Conservation (phyloP, 2,888 invertebrate species). For the Eupelmus urozonus region DNA sequence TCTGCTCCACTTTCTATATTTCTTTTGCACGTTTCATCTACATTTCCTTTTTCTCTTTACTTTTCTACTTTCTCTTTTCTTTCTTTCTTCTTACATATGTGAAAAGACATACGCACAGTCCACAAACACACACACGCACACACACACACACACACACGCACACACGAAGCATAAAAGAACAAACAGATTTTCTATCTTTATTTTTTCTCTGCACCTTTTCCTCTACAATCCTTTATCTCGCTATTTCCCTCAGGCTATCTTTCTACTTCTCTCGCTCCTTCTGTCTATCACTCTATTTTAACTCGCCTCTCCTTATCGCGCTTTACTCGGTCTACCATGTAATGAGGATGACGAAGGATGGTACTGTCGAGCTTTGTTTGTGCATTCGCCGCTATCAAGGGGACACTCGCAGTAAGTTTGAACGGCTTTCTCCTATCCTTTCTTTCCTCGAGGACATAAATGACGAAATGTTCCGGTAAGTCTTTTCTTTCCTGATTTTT, state of each 20-base stretch:
- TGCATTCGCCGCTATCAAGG: conserved; percentile 38
- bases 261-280: background rate
- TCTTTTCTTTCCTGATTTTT: background rate
- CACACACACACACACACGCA: background rate
- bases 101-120: too few relatives aligned
- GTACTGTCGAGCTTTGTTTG: conserved; percentile 35
- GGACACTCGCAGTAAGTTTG: conserved; percentile 33
- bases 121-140: too few relatives aligned
- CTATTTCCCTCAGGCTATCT: background rate
- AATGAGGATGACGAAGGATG: conserved; percentile 49
- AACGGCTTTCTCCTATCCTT: background rate
- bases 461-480: conserved; percentile 15
- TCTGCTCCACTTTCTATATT: background rate
- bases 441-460: conserved; percentile 10
- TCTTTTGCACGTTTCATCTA: background rate
- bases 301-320: background rate
- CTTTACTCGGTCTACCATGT: conserved; percentile 24
- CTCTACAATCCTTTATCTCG: background rate
- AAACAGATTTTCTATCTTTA: background rate
- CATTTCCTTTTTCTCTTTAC: too few relatives aligned
- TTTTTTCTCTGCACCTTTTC: background rate
- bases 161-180: too few relatives aligned
- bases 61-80: too few relatives aligned
- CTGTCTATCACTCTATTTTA: background rate
- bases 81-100: too few relatives aligned